phyloP scores from a whole-genome alignment of 2,797 vertebrate species.

The Pteronotus mesoamericanus region DNA sequence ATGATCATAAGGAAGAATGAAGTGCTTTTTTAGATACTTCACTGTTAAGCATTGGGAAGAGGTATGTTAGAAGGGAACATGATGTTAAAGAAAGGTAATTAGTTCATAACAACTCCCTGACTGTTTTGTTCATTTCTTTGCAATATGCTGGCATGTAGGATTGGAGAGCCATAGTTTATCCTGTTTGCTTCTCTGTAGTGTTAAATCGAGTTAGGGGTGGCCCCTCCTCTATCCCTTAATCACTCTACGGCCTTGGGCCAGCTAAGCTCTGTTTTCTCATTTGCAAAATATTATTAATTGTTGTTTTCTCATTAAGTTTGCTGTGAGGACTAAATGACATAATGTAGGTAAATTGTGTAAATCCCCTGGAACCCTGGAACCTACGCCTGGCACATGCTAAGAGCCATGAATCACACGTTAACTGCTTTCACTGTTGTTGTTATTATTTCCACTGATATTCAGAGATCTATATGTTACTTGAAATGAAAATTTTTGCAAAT shows the following conservation, averaged over 20 bases:
- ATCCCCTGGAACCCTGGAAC: not conserved
- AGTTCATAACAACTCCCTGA: not conserved
- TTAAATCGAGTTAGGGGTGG: not conserved
- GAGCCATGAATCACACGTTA: not conserved
- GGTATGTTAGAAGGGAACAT: not conserved
- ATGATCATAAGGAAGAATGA: not conserved
- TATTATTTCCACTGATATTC: not conserved
- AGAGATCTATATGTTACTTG: not conserved
- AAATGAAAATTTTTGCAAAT: not conserved
- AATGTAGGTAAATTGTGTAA: not conserved
- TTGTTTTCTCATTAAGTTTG: constrained; percentile 16
- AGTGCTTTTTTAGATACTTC: not conserved
- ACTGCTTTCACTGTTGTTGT: not conserved
- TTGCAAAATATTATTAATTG: not conserved
- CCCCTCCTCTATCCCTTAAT: not conserved
- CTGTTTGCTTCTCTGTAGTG: not conserved
- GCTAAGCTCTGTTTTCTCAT: not conserved
- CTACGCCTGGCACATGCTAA: not conserved
- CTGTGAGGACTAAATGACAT: not conserved
- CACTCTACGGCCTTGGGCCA: not conserved
- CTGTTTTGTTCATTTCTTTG: not conserved
- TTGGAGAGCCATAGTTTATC: not conserved
- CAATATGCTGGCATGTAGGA: not conserved
- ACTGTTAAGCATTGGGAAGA: not conserved
- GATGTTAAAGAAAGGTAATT: not conserved